Evolutionary conservation across 1,140 invertebrate genomes (phyloP).

Genomic region (Pseudomyrmex concolor): DNA sequence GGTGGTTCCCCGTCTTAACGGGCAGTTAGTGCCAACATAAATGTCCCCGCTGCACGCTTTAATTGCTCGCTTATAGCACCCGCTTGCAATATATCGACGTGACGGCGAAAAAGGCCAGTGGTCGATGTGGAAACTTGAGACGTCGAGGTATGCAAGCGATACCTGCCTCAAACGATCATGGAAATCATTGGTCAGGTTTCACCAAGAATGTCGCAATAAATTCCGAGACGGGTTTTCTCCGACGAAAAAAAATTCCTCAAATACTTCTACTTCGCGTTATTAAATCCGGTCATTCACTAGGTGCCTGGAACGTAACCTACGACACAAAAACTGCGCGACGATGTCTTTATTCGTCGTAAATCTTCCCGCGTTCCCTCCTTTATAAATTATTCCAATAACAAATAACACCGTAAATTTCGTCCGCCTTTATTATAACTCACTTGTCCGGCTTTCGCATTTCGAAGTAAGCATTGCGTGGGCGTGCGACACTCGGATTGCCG

Average conservation of each 20-base stretch:
- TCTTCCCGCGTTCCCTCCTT: background rate
- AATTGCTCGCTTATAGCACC: constrained; percentile 78
- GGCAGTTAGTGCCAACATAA: constrained; percentile 81
- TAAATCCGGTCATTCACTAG: background rate
- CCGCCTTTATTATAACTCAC: constrained; percentile 64
- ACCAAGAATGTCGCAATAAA: constrained; percentile 30
- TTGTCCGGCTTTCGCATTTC: constrained; percentile 49
- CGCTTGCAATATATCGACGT: constrained; percentile 61
- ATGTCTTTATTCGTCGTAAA: background rate
- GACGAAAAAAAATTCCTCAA: constrained; percentile 3
- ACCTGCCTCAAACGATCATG: constrained; percentile 3
- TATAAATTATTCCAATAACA: constrained; percentile 55
- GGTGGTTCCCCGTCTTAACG: constrained; percentile 81
- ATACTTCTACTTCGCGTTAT: background rate
- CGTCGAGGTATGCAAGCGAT: constrained; percentile 10
- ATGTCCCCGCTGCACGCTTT: constrained; percentile 80
- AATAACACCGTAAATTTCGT: constrained; percentile 65
- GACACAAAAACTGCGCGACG: background rate
- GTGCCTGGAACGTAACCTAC: background rate
- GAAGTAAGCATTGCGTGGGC: constrained; percentile 57
- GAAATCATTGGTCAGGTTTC: constrained; percentile 4
- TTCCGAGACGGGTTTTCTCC: constrained; percentile 6
- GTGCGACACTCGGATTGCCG: constrained; percentile 56
- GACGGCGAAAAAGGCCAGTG: constrained; percentile 18
- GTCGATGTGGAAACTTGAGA: constrained; percentile 13